These are phyloP conservation scores for Urechis unicinctus DNA, from an alignment of 2,888 invertebrate species.

Conservation along the genomic window DNA sequence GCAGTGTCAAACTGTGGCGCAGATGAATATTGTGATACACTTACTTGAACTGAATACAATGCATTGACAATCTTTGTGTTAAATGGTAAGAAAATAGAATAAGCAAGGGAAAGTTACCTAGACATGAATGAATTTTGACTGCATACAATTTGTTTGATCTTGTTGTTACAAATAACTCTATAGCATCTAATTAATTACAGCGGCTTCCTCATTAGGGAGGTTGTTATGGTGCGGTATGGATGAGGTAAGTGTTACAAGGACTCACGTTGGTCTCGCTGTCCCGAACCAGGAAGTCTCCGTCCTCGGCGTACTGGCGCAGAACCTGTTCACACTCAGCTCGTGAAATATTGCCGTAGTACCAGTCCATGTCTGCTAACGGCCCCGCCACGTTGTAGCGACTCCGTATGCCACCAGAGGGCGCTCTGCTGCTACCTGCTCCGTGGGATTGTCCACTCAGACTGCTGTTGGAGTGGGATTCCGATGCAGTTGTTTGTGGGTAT, in stretches of 20 bases:
- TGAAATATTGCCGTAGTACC: conserved; percentile 96
- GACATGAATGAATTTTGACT: too few species aligned
- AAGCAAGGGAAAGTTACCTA: too few species aligned
- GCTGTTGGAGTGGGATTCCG: conserved; percentile 45
- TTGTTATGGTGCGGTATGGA: too few species aligned
- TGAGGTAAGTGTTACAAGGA: too few species aligned
- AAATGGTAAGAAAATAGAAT: too few species aligned
- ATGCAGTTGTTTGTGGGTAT: conserved; percentile 27
- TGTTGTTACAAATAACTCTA: too few species aligned
- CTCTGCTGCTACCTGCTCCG: conserved; percentile 16
- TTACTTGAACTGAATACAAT: too few species aligned
- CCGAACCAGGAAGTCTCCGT: conserved; percentile 96
- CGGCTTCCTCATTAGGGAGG: too few species aligned
- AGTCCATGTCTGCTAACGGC: conserved; percentile 58
- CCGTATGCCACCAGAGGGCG: conserved; percentile 16
- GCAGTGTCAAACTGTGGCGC: not conserved
- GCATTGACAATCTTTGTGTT: too few species aligned
- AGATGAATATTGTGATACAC: not conserved
- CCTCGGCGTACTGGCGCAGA: conserved; percentile 88
- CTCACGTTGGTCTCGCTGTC: conserved; percentile 99
- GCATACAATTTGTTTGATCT: too few species aligned
- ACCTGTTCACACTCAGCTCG: conserved; percentile 93
- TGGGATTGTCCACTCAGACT: conserved; percentile 26
- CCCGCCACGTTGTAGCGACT: conserved; percentile 18
- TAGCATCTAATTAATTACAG: too few species aligned